phyloP scores from a whole-genome alignment of 2,888 invertebrate species.

The Taenaris catops region DNA sequence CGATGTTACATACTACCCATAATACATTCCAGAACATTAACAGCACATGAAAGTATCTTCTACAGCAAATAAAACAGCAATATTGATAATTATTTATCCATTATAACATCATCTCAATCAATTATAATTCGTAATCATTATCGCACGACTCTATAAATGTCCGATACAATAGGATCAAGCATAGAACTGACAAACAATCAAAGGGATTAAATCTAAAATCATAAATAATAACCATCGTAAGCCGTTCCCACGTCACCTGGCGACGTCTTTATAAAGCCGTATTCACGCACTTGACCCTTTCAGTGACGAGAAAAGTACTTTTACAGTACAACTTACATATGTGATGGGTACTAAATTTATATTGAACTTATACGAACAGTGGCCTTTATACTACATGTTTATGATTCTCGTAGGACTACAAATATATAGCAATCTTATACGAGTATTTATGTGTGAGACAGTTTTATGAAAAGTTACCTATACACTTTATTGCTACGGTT shows the following conservation, averaged over 20 bases:
- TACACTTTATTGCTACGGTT: slow-evolving; percentile 3
- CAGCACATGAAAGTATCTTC: too few relatives aligned
- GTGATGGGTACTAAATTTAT: too few relatives aligned
- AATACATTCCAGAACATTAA: too few relatives aligned
- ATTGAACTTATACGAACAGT: too few relatives aligned
- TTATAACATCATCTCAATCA: slow-evolving; percentile 9
- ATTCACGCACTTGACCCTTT: slow-evolving; percentile 71
- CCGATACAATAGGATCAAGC: slow-evolving; percentile 11
- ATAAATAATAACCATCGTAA: slow-evolving; percentile 48
- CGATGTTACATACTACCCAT: too few relatives aligned
- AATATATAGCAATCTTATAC: too few relatives aligned
- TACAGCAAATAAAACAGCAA: too few relatives aligned
- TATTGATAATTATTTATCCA: too few relatives aligned
- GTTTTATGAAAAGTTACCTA: slow-evolving; percentile 9
- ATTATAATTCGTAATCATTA: slow-evolving; percentile 13
- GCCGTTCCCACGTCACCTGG: slow-evolving; percentile 60
- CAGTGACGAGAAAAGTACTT: slow-evolving; percentile 48
- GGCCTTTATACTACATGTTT: too few relatives aligned
- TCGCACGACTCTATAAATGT: slow-evolving; percentile 5
- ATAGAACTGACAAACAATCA: slow-evolving; percentile 24
- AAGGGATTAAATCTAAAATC: slow-evolving; percentile 37
- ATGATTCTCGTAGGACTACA: too few relatives aligned
- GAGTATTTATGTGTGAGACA: too few relatives aligned
- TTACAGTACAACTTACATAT: too few relatives aligned
- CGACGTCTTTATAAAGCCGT: slow-evolving; percentile 63